phyloP scores from a whole-genome alignment of 2,888 invertebrate species.

The Pilophorus perplexus region DNA sequence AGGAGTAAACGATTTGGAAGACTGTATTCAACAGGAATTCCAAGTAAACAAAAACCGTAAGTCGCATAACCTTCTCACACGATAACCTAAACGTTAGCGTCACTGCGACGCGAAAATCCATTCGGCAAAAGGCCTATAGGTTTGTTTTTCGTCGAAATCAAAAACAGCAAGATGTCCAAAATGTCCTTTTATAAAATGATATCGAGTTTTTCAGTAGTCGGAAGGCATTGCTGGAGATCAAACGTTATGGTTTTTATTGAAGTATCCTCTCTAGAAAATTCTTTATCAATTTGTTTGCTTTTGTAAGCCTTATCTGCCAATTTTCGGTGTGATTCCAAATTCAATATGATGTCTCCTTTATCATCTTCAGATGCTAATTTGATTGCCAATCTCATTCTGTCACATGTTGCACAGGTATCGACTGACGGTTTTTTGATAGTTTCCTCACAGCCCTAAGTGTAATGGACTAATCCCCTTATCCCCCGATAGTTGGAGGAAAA shows the following conservation, averaged over 20 bases:
- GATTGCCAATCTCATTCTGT: conserved; percentile 1
- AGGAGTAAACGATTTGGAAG: no score
- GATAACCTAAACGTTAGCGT: no score
- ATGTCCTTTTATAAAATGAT: conserved; percentile 3
- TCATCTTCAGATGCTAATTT: conserved; percentile 3
- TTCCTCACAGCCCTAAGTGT: no score
- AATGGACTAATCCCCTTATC: conserved; percentile 4
- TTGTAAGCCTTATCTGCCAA: conserved; percentile 10
- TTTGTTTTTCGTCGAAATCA: no score
- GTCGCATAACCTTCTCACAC: no score
- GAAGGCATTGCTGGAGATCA: conserved; percentile 9
- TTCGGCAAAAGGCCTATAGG: no score
- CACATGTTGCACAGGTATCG: background rate
- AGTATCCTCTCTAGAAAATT: background rate
- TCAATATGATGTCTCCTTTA: conserved; percentile 1
- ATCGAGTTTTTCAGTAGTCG: conserved; percentile 2
- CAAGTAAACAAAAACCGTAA: no score
- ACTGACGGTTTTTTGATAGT: conserved; percentile 5
- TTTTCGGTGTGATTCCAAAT: conserved; percentile 4
- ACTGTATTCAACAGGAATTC: no score
- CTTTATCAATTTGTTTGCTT: conserved; percentile 6
- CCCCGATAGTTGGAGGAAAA: background rate
- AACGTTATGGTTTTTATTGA: conserved; percentile 14
- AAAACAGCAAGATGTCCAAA: conserved; percentile 6
- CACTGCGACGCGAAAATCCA: no score